Evolutionary conservation across 2,888 invertebrate species (phyloP).

Genomic region (Himalopsyche japonica): DNA sequence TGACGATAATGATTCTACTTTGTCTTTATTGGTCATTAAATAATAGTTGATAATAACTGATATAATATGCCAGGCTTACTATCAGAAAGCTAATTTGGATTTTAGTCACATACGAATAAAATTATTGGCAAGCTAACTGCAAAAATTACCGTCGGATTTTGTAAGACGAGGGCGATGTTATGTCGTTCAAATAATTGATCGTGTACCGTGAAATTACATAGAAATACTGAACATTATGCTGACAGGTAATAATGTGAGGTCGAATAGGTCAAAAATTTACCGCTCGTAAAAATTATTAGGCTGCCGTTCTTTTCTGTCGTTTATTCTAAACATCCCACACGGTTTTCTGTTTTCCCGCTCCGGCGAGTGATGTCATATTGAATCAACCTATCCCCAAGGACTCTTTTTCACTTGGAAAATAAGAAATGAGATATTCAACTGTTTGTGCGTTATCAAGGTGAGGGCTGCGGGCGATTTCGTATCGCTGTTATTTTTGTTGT

Average conservation of each 20-base stretch:
- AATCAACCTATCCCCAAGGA: not conserved
- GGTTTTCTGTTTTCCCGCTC: not conserved
- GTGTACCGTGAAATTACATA: too few relatives aligned
- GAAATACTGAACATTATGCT: not conserved
- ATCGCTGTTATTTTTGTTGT: not conserved
- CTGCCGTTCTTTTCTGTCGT: not conserved
- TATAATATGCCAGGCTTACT: too few relatives aligned
- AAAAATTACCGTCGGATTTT: too few relatives aligned
- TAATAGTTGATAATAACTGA: too few relatives aligned
- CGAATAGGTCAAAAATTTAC: not conserved
- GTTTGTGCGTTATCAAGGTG: not conserved
- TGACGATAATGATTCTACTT: too few relatives aligned
- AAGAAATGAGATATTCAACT: not conserved
- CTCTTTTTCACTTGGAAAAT: not conserved
- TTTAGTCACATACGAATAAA: too few relatives aligned
- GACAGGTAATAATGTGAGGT: not conserved
- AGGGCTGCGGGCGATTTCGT: not conserved
- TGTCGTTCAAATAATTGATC: too few relatives aligned
- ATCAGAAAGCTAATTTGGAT: too few relatives aligned
- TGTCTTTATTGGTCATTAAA: too few relatives aligned
- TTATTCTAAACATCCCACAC: not conserved
- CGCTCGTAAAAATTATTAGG: not conserved
- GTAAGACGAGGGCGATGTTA: too few relatives aligned
- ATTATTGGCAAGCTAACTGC: too few relatives aligned
- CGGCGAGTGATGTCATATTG: not conserved